These are phyloP conservation scores for Cyclophora albipunctata DNA, from an alignment of 2,888 invertebrate species.

Conservation along the genomic window DNA sequence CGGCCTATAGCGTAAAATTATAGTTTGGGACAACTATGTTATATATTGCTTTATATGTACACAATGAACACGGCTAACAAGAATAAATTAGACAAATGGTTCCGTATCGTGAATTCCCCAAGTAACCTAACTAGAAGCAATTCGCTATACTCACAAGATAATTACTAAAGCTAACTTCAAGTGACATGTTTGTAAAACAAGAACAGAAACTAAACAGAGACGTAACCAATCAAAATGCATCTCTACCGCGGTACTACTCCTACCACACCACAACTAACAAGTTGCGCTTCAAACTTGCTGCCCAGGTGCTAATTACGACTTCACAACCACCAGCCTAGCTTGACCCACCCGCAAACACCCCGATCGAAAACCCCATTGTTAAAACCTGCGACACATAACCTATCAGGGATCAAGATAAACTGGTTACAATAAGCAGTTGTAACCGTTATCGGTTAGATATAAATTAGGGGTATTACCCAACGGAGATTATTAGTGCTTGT, in stretches of 20 bases:
- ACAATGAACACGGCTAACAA: too few species aligned
- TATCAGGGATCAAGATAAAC: slow-evolving; percentile 3
- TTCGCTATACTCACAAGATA: too few species aligned
- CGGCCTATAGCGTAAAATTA: too few species aligned
- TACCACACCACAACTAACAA: slow-evolving; percentile 16
- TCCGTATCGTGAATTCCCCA: too few species aligned
- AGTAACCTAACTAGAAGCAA: too few species aligned
- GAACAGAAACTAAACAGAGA: too few species aligned
- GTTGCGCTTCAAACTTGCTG: slow-evolving; percentile 52
- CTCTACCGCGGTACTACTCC: too few species aligned
- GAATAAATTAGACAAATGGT: too few species aligned
- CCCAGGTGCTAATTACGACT: slow-evolving; percentile 63
- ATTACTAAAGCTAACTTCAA: too few species aligned
- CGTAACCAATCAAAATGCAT: too few species aligned
- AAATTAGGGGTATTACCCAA: slow-evolving; percentile 26
- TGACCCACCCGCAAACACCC: slow-evolving; percentile 20
- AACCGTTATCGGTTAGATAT: slow-evolving; percentile 23
- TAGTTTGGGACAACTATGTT: too few species aligned
- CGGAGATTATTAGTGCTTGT: slow-evolving; percentile 24
- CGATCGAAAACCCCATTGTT: background rate
- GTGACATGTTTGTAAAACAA: background rate
- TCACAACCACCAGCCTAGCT: slow-evolving; percentile 25
- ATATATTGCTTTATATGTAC: too few species aligned
- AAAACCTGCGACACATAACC: background rate
- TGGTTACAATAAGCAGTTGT: slow-evolving; percentile 14